Conservation (phyloP, 2,113 vertebrate species). For the Riparia riparia region DNA sequence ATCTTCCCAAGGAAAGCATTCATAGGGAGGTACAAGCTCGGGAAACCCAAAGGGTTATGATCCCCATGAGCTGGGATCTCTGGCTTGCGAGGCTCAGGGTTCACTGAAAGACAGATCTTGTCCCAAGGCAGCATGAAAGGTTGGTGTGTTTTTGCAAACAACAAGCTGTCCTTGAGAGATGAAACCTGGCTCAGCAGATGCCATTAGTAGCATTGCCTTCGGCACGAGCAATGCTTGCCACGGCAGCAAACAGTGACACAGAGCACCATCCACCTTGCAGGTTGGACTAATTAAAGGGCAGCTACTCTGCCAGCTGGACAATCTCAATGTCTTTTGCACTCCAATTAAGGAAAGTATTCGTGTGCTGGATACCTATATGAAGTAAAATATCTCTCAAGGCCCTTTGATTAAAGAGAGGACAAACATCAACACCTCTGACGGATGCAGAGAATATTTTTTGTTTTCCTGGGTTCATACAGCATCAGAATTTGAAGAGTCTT, state of each 20-base stretch:
- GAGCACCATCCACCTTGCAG: not conserved
- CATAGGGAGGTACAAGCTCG: fast-evolving
- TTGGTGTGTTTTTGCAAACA: fast-evolving
- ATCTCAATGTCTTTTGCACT: not conserved
- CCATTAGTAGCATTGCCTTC: not conserved
- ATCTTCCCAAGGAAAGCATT: not conserved
- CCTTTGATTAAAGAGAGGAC: not conserved
- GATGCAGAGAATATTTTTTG: not conserved
- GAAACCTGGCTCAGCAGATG: not conserved
- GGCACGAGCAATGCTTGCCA: not conserved
- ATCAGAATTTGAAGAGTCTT: not conserved
- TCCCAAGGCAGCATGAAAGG: not conserved
- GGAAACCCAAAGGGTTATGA: not conserved
- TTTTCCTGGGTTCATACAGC: not conserved
- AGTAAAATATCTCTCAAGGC: not conserved
- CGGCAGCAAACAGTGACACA: not conserved
- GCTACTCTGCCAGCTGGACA: not conserved
- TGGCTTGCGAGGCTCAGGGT: not conserved
- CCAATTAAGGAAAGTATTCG: not conserved
- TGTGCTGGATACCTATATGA: not conserved
- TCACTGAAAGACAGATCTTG: not conserved
- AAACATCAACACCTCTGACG: not conserved
- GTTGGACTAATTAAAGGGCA: not conserved
- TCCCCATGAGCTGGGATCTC: not conserved
- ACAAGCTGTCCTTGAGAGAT: not conserved